These are phyloP conservation scores for Eulemur rufifrons DNA, from an alignment of 2,113 vertebrate species.

Conservation along the genomic window DNA sequence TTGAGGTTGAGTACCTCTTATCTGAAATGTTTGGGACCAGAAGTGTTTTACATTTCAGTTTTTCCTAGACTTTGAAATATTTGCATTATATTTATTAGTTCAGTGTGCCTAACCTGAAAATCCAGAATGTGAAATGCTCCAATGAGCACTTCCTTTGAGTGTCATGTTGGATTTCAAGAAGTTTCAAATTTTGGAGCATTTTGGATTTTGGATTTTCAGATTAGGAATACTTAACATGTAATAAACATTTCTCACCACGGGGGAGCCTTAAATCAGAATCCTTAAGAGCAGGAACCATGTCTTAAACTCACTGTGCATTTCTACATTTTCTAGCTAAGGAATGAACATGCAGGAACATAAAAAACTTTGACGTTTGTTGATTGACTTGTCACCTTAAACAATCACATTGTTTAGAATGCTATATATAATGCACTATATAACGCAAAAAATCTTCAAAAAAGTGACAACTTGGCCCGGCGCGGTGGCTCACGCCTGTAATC, in stretches of 20 bases:
- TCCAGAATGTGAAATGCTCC: not conserved
- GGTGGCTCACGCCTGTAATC: no score
- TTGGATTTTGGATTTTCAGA: not conserved
- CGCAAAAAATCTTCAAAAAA: not conserved
- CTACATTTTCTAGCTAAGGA: not conserved
- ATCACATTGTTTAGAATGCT: not conserved
- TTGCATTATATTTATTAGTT: not conserved
- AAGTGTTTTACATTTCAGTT: not conserved
- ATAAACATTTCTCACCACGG: not conserved
- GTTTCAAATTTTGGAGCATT: not conserved
- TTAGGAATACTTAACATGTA: not conserved
- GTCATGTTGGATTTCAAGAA: not conserved
- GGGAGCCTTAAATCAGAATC: not conserved
- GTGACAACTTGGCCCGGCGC: not conserved
- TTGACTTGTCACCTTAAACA: constrained; percentile 13
- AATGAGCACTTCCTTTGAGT: not conserved
- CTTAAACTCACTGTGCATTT: not conserved
- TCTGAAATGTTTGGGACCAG: not conserved
- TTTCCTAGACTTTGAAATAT: not conserved
- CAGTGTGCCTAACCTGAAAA: not conserved
- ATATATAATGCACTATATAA: not conserved
- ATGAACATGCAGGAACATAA: not conserved
- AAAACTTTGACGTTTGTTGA: not conserved
- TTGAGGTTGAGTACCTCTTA: not conserved
- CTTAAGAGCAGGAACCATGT: not conserved